Evolutionary conservation across 2,888 invertebrate species (phyloP), one percentile per base, ranked within the genome.

Genomic region (Euphydryas editha): DNA sequence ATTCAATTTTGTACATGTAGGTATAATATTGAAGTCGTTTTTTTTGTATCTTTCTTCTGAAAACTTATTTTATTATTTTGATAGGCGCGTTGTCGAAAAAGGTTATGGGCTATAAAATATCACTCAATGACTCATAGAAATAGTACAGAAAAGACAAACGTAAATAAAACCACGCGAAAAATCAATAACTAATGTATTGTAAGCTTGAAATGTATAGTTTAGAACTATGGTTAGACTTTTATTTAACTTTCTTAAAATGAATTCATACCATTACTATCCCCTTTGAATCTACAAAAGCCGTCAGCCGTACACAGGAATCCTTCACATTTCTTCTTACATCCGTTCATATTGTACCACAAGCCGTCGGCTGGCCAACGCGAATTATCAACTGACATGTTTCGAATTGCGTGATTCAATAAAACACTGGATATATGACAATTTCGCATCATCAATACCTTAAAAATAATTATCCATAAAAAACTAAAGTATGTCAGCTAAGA

Each of bases 291-390:
- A 77, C 93, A 92, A 71, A 93, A 94, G 0, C 95, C 95, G 71
- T 95, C 95, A 6, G 94, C 94, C 0, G 95, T 93, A 73, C 97
- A 97, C 18, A 97, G 81, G 75, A 97, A 96, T 0, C 95, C 95
- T 11, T 93, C 92, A 75, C 96, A 97, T 67, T 86, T 89, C 51
- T 73, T 77, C 42, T 81, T 87, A 2, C 69, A 72, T 2, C 81
- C 82, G 1, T 77, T 80, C 1, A 79, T 82, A 17, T 82, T 81
- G 78, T 90, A 89, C 88, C 94, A 94, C 8, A 87, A 74, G 0
- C 90, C 91, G 68, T 81, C 82, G 0, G 87, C 87, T 5, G 90
- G 83, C 89, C 90, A 90, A 18, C 77, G 80, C 0, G 80, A 77
- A 71, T 89, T 88, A 70, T 92, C 87, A 0, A 78, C 76, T 0